These are phyloP conservation scores for Tribolium castaneum DNA, from an alignment of 1,140 invertebrate genomes.

Conservation along the genomic window DNA sequence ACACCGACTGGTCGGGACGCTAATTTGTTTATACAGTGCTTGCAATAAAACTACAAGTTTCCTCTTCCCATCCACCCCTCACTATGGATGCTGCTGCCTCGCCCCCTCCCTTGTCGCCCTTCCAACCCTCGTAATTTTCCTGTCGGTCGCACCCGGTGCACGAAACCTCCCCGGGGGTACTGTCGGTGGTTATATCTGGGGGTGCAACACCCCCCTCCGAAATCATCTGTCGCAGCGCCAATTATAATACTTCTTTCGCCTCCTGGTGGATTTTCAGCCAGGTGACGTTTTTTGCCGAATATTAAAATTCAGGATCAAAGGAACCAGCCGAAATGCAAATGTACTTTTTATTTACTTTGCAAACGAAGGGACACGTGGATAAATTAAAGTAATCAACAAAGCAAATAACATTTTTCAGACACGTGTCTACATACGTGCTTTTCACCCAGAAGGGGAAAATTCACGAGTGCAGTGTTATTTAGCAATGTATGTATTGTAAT, in stretches of 20 bases:
- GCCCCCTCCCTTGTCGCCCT: slow-evolving; percentile 20
- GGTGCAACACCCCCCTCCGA: slow-evolving; percentile 38
- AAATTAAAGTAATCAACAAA: slow-evolving; percentile 21
- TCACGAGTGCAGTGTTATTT: background rate
- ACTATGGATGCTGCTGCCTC: slow-evolving; percentile 29
- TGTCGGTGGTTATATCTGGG: slow-evolving; percentile 41
- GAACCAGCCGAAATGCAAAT: background rate
- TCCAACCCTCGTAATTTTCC: slow-evolving; percentile 58
- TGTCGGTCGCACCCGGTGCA: slow-evolving; percentile 58
- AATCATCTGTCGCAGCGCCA: slow-evolving; percentile 48
- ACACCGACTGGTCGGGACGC: background rate
- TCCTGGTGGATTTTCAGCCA: background rate
- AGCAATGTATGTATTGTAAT: background rate
- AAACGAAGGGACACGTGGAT: background rate
- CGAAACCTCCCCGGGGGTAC: slow-evolving; percentile 50
- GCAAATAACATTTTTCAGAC: background rate
- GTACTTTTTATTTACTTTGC: background rate
- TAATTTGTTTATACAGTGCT: slow-evolving; percentile 26
- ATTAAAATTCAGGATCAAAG: slow-evolving; percentile 22
- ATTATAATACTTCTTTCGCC: slow-evolving; percentile 17
- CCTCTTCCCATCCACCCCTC: slow-evolving; percentile 9
- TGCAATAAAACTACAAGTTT: slow-evolving; percentile 28
- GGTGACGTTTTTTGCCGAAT: slow-evolving; percentile 11
- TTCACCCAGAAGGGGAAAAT: background rate
- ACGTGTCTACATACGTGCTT: background rate